Base-by-base conservation (phyloP, 1,140 invertebrate species). In the Zaprionus camerounensis region DNA sequence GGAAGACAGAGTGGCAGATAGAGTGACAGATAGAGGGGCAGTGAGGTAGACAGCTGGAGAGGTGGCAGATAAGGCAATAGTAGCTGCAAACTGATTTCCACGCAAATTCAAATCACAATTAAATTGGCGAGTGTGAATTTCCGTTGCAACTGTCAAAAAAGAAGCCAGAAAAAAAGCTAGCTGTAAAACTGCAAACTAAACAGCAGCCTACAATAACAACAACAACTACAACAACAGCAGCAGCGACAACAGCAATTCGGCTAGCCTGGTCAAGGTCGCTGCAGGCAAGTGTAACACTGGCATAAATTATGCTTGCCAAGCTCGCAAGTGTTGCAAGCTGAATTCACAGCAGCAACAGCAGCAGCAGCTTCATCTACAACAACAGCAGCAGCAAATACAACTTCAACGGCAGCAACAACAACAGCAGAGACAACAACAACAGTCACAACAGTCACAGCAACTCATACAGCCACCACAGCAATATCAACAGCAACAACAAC, bases 61-160 rank as follows among this genome's bases (percentile, higher is more conserved):
- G 9, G 20, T 5, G n/a, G 2, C 2, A 46, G 15, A 1, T 49
- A 12, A 7, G 1, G 46, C 20, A 2, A n/a, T n/a, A 2, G 6
- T 12, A 3, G 46, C 53, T 17, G 41, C n/a, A 17, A 76, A 78
- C 74, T 76, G 55, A 87, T 87, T 83, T 84, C 67, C 80, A 87
- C 59, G 78, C 46, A 61, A 82, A 62, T 28, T 15, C 68, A 38
- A 56, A 66, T 67, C 67, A 88, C 78, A 88, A 81, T 90, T 81
- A 76, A 90, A 90, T 84, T 85, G 71, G 62, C 81, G 67, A 88
- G 81, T 90, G 85, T 82, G 85, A 90, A 90, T 90, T 90, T 90
- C 79, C 85, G 79, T 38, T 82, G 78, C 62, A 59, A 68, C 59
- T 66, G 41, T 17, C 59, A 59, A 85, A 82, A 66, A 66, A 53